A percentile compares a stretch with the other conserved stretches of the same genome.
These are phyloP conservation scores for Colletes latitarsis DNA, from an alignment of 1,140 invertebrate genomes.

Conservation along the genomic window DNA sequence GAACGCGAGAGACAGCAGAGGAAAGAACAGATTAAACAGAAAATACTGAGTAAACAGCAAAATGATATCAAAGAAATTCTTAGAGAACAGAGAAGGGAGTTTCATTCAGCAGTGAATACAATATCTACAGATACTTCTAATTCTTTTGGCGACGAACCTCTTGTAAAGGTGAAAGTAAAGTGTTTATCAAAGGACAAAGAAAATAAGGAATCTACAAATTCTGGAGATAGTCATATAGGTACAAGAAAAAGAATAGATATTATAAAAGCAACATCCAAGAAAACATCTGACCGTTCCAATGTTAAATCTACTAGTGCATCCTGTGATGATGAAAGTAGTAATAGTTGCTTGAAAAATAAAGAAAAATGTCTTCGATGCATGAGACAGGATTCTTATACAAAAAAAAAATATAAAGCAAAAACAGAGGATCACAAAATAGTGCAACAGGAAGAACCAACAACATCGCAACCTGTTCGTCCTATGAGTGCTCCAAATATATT, in stretches of 20 bases:
- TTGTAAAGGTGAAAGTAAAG: slow-evolving; percentile 67
- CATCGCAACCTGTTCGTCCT: slow-evolving; percentile 16
- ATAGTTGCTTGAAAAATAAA: neutral
- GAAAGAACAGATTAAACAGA: slow-evolving; percentile 71
- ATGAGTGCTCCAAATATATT: slow-evolving; percentile 54
- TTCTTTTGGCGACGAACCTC: slow-evolving; percentile 51
- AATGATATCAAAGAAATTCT: slow-evolving; percentile 60
- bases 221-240: neutral
- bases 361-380: neutral
- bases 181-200: slow-evolving; percentile 63
- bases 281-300: slow-evolving; percentile 1
- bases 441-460: neutral
- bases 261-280: neutral
- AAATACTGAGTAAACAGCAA: slow-evolving; percentile 69
- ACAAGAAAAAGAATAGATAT: slow-evolving; percentile 24
- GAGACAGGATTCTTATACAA: neutral
- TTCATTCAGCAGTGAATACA: slow-evolving; percentile 10
- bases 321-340: neutral
- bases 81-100: slow-evolving; percentile 41
- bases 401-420: slow-evolving; percentile 1
- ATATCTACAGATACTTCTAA: slow-evolving; percentile 48
- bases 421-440: neutral
- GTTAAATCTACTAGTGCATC: neutral
- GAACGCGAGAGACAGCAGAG: slow-evolving; percentile 69
- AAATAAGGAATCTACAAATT: slow-evolving; percentile 24